Conservation (phyloP, 2,797 vertebrate genomes). For the Sebastes matsubarae region DNA sequence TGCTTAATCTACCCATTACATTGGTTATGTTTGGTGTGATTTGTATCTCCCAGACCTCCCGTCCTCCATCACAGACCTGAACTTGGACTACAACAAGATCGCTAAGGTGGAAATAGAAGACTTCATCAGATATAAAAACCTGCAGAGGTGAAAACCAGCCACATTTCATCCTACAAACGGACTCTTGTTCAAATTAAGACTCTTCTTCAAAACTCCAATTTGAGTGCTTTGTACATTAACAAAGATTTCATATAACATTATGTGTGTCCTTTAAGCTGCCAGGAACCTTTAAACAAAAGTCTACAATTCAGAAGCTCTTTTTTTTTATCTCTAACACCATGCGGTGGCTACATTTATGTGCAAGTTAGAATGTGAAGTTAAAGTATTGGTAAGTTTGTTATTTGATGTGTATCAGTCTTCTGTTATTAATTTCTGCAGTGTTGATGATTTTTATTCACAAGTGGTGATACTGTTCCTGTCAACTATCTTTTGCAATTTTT, state of each 20-base stretch:
- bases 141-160: slow-evolving; percentile 86
- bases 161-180: not conserved
- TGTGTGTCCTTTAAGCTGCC: not conserved
- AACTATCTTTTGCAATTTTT: slow-evolving; percentile 33
- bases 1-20: not conserved
- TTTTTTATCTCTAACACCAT: not conserved
- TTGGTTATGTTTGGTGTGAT: slow-evolving; percentile 1
- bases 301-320: not conserved
- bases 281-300: not conserved
- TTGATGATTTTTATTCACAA: not conserved
- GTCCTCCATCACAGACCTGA: slow-evolving; percentile 90
- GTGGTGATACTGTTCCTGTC: not conserved
- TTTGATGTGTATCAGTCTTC: not conserved
- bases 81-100: slow-evolving; percentile 96
- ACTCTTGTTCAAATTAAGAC: not conserved
- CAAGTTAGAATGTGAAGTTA: not conserved
- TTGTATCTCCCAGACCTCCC: slow-evolving; percentile 81
- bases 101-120: slow-evolving; percentile 92
- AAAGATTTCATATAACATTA: not conserved
- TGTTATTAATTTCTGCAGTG: not conserved
- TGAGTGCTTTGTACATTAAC: not conserved
- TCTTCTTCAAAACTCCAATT: not conserved
- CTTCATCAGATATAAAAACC: slow-evolving; percentile 92
- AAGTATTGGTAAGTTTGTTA: not conserved
- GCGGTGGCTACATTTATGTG: not conserved